Percentiles rank a stretch among this genome's conserved stretches.
Conservation (phyloP, 1,140 invertebrate genomes). For the Amphibalanus amphitrite region DNA sequence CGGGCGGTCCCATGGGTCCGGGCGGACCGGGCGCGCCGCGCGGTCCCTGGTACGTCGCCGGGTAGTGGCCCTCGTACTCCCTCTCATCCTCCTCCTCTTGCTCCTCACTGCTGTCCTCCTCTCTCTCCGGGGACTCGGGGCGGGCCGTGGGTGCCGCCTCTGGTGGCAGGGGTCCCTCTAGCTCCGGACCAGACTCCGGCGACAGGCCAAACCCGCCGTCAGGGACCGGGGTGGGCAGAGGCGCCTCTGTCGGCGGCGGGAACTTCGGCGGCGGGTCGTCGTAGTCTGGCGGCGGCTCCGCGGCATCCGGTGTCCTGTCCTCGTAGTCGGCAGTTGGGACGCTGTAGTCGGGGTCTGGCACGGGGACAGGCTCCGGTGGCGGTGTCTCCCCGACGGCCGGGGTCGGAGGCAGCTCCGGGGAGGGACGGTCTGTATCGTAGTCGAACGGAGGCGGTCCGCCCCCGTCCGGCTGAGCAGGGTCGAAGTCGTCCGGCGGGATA, state of each 20-base stretch:
- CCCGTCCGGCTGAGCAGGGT: neutral
- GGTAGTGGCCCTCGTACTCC: neutral
- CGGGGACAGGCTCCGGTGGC: no score
- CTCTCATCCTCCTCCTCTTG: neutral
- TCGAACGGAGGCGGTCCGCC: neutral
- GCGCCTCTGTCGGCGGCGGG: no score
- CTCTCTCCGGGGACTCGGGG: no score
- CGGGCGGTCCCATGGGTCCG: slow-evolving; percentile 45
- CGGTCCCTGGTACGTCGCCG: slow-evolving; percentile 40
- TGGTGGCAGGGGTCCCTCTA: no score
- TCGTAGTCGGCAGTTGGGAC: no score
- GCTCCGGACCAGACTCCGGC: neutral
- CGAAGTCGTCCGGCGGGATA: no score
- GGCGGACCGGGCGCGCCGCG: slow-evolving; percentile 42
- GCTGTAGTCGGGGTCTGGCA: neutral
- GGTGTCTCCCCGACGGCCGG: neutral
- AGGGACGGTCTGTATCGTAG: no score
- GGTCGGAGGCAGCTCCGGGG: neutral
- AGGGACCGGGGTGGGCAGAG: no score
- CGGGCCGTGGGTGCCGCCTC: neutral
- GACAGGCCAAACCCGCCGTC: neutral
- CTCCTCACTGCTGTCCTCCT: no score
- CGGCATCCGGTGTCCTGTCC: no score
- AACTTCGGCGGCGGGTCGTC: no score
- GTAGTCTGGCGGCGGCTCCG: no score